Percentiles rank a stretch among this genome's conserved stretches.
Evolutionary conservation across 2,797 vertebrate species (phyloP).

Genomic region (Petrocephalus sullivani): DNA sequence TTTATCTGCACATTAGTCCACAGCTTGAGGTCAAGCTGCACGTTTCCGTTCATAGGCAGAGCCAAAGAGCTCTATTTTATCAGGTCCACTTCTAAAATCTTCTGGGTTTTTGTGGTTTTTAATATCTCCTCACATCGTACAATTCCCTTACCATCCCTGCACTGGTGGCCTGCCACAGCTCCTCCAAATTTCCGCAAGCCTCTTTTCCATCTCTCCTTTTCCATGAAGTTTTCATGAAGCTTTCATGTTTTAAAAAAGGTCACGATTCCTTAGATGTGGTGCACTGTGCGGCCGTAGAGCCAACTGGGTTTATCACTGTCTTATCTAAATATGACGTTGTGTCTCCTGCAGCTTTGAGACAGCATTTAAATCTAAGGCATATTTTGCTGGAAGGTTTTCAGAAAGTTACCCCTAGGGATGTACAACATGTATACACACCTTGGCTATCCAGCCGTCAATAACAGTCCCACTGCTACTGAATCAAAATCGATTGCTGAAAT

Average conservation of each 20-base stretch:
- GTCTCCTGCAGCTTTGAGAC: slow-evolving; percentile 65
- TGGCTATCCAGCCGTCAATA: neutral
- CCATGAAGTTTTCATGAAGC: neutral
- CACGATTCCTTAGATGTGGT: neutral
- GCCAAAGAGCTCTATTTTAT: neutral
- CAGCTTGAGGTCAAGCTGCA: neutral
- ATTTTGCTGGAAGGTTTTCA: neutral
- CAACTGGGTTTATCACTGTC: slow-evolving; percentile 55
- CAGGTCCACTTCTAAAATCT: neutral
- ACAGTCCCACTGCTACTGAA: neutral
- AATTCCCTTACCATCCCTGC: neutral
- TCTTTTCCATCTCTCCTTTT: neutral
- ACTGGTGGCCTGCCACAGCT: neutral
- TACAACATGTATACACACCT: neutral
- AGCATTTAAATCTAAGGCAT: neutral
- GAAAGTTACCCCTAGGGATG: neutral
- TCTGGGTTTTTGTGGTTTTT: neutral
- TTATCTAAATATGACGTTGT: slow-evolving; percentile 72
- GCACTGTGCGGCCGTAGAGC: neutral
- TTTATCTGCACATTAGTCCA: neutral
- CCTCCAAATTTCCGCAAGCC: neutral
- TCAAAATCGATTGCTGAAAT: neutral
- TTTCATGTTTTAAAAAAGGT: neutral
- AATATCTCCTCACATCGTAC: neutral
- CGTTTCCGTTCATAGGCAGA: neutral